A percentile compares a stretch with the other conserved stretches of the same genome.
These are phyloP conservation scores for Holothuria scabra DNA, from an alignment of 53 echinoderm and acorn worm species.

Conservation along the genomic window DNA sequence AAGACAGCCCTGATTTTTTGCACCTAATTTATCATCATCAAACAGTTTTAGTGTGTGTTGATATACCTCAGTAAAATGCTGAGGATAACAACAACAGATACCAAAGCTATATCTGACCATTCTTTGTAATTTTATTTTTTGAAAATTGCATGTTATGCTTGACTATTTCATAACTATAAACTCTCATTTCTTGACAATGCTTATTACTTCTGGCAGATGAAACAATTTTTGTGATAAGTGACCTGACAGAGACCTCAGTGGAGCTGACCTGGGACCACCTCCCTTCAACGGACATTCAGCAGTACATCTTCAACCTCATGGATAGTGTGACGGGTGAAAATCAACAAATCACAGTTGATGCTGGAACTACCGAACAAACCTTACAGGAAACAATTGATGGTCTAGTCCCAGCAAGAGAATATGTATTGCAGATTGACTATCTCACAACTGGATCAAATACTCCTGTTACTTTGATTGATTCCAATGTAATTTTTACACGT, in stretches of 20 bases:
- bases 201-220: not conserved
- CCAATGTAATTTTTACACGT: not conserved
- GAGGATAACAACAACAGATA: too few species aligned
- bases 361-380: not conserved
- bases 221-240: not conserved
- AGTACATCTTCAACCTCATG: slow-evolving; percentile 30
- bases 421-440: not conserved
- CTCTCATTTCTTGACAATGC: not conserved
- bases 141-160: too few species aligned
- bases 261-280: slow-evolving; percentile 54
- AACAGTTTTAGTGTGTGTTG: too few species aligned
- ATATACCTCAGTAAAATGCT: too few species aligned
- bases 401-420: slow-evolving; percentile 7
- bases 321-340: not conserved
- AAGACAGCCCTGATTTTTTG: too few species aligned
- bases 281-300: slow-evolving; percentile 20
- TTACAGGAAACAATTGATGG: not conserved
- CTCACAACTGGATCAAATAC: not conserved
- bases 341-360: not conserved
- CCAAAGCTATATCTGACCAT: too few species aligned
- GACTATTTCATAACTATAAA: too few species aligned
- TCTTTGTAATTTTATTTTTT: too few species aligned
- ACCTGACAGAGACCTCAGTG: slow-evolving; percentile 27
- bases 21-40: too few species aligned
- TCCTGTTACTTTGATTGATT: not conserved